These are phyloP conservation scores for Liposcelis brunnea DNA, from an alignment of 2,888 invertebrate genomes.

Conservation along the genomic window DNA sequence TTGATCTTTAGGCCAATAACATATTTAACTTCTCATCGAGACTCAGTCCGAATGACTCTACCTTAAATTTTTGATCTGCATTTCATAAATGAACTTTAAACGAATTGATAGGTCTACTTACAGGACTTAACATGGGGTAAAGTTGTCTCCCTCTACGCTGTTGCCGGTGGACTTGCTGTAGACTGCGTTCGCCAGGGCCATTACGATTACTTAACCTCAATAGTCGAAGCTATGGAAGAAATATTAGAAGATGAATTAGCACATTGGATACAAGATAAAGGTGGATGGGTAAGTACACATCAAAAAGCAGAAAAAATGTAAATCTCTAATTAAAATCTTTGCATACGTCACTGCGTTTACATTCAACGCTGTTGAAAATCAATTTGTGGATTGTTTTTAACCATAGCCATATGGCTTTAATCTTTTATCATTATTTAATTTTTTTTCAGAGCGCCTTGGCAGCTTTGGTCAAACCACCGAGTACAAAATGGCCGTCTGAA, in stretches of 20 bases:
- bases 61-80: too few species aligned
- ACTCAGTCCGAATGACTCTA: too few species aligned
- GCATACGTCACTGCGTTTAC: too few species aligned
- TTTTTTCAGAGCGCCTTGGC: conserved; percentile 1
- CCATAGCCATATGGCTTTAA: too few species aligned
- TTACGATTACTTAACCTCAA: conserved; percentile 57
- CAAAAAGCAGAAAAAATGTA: not conserved
- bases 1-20: too few species aligned
- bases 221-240: conserved; percentile 60
- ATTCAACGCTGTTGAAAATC: not conserved
- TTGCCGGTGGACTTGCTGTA: conserved; percentile 66
- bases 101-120: too few species aligned
- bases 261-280: conserved; percentile 64
- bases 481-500: conserved; percentile 2
- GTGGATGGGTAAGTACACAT: conserved; percentile 57
- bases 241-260: conserved; percentile 51
- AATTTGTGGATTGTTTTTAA: too few species aligned
- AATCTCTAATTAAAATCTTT: too few species aligned
- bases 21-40: too few species aligned
- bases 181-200: conserved; percentile 60
- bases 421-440: too few species aligned
- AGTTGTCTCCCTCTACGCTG: conserved; percentile 61
- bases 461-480: conserved; percentile 5
- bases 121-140: conserved; percentile 62
- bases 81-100: too few species aligned